Conservation (phyloP, 2,113 vertebrate genomes). For the Microcebus murinus region DNA sequence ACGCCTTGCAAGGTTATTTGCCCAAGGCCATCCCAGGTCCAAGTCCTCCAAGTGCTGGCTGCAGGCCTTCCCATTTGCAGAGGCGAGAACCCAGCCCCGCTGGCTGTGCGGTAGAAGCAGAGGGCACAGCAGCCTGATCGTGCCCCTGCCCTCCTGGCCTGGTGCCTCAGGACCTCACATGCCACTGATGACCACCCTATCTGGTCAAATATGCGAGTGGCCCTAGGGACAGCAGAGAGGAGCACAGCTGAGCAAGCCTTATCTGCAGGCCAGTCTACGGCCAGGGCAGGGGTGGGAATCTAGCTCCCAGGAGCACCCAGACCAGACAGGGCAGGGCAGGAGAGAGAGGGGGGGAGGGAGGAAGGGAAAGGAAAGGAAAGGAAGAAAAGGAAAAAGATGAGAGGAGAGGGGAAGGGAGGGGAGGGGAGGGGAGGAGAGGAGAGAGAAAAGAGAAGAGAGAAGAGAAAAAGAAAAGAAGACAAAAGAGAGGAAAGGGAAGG, state of each 20-base stretch:
- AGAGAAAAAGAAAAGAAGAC: too few relatives aligned
- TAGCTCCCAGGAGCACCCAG: constrained; percentile 60
- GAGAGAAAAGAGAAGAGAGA: too few relatives aligned
- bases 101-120: background rate
- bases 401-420: too few relatives aligned
- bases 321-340: constrained; percentile 74
- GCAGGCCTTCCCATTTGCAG: background rate
- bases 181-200: constrained; percentile 27
- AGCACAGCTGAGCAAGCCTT: constrained; percentile 60
- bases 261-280: constrained; percentile 37
- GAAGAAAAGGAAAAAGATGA: too few relatives aligned
- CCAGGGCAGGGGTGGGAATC: constrained; percentile 40
- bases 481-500: too few relatives aligned
- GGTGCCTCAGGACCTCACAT: background rate
- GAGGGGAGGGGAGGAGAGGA: background rate
- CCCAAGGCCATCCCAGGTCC: background rate
- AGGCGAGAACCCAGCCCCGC: background rate
- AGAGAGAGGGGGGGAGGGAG: background rate
- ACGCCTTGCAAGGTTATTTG: background rate
- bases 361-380: too few relatives aligned
- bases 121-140: background rate
- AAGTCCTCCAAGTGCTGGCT: too few relatives aligned
- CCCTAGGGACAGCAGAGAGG: constrained; percentile 4
- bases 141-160: background rate
- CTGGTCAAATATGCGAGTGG: constrained; percentile 75